These are phyloP conservation scores for Aradus depressus DNA, from an alignment of 2,888 invertebrate species.

Conservation along the genomic window DNA sequence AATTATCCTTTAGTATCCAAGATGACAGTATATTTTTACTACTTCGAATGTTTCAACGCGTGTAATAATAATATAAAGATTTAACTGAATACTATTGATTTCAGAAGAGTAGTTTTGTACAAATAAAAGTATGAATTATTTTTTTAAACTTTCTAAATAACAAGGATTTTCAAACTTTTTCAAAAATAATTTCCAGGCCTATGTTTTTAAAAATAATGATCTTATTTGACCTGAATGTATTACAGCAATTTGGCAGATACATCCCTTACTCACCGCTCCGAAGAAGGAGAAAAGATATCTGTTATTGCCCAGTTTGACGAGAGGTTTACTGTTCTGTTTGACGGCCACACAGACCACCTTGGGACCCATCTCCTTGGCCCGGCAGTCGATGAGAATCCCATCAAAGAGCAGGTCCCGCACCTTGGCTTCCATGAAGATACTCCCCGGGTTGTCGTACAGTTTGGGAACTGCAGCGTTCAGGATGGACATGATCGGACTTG, in stretches of 20 bases:
- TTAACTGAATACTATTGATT: not conserved
- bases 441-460: conserved; percentile 53
- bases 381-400: conserved; percentile 61
- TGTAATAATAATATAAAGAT: not conserved
- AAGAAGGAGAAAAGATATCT: conserved; percentile 60
- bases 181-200: too few species aligned
- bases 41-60: not conserved
- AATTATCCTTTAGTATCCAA: too few species aligned
- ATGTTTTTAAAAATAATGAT: too few species aligned
- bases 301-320: conserved; percentile 48
- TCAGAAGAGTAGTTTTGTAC: too few species aligned
- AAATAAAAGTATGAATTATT: too few species aligned
- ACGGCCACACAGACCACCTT: conserved; percentile 60
- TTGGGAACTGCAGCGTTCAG: conserved; percentile 57
- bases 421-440: conserved; percentile 50
- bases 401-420: conserved; percentile 62
- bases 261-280: conserved; percentile 47
- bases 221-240: too few species aligned
- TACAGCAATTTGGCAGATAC: too few species aligned
- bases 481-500: conserved; percentile 53
- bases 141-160: too few species aligned
- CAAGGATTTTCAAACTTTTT: too few species aligned
- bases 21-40: too few species aligned
- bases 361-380: conserved; percentile 60
- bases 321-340: conserved; percentile 49